Conservation (phyloP, 1,140 invertebrate genomes). For the Nixonia krombeini region DNA sequence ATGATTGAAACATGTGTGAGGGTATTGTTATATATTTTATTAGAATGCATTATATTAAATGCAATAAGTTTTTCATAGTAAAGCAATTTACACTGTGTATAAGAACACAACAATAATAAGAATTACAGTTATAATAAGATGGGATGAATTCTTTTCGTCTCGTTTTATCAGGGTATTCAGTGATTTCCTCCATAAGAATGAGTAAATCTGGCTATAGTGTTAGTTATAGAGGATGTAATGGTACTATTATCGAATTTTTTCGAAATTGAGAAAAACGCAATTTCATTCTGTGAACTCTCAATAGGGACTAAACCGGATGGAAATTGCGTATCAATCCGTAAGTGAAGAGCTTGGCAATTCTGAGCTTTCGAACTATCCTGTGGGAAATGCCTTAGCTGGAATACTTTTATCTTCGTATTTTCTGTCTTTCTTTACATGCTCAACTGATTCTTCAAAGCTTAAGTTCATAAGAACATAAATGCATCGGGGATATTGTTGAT, state of each 20-base stretch:
- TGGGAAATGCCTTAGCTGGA: conserved; percentile 56
- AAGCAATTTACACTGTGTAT: too few species aligned
- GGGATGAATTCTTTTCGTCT: too few species aligned
- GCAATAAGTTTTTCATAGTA: too few species aligned
- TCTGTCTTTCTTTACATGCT: conserved; percentile 29
- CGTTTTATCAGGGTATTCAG: too few species aligned
- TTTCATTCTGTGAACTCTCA: conserved; percentile 54
- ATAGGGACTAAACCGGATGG: conserved; percentile 59
- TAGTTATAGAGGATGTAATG: conserved; percentile 49
- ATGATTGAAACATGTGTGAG: too few species aligned
- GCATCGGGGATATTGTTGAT: neutral
- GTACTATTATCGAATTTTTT: conserved; percentile 60
- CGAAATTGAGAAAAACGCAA: conserved; percentile 54
- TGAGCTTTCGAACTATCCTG: conserved; percentile 53
- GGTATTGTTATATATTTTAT: too few species aligned
- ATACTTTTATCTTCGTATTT: conserved; percentile 43
- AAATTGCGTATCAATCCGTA: conserved; percentile 67
- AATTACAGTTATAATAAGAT: too few species aligned
- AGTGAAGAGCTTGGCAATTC: conserved; percentile 58
- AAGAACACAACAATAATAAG: too few species aligned
- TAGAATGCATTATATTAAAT: too few species aligned
- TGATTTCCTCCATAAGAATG: too few species aligned
- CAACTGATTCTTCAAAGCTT: conserved; percentile 8
- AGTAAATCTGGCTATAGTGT: conserved; percentile 47
- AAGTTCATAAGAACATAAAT: neutral